Base-by-base conservation (phyloP, 2,888 invertebrate genomes). In the Brachylomia viminalis region DNA sequence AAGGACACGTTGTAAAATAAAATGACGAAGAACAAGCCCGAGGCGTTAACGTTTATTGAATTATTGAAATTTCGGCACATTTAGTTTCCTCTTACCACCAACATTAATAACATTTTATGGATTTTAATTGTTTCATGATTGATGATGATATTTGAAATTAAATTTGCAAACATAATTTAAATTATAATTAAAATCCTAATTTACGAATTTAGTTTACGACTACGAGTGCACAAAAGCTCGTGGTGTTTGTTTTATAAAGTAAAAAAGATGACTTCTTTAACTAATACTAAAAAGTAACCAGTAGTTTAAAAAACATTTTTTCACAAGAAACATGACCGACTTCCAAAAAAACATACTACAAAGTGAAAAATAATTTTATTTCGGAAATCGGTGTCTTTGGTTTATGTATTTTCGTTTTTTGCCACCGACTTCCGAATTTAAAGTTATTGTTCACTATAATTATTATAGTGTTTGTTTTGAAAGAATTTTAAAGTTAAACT, bases 91-190 rank as follows among this genome's bases (percentile, higher is more conserved):
- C 38, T 49, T 20, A 56, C n/a, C 47, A 30, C 54, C 68, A 62
- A 45, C 5, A 52, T 56, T 70, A 54, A 66, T 42, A 47, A 65
- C 69, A 64, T 61, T 61, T 7, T 67, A 62, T 33, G 0, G 13
- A 72, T 79, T 67, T 62, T 81, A 76, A 84, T 82, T 71, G 54
- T 75, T 78, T 56, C 33, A 49, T 86, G 79, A 86, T 86, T 84
- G 58, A 82, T 87, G 68, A 62, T 61, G 42, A 64, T 79, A 69
- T 74, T 74, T 75, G 59, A 58, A 27, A 66, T 78, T 73, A 54
- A 65, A 79, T 66, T 75, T 83, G 64, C 56, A 72, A 65, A 33
- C 58, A 54, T 27, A 27, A 65, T 59, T n/a, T 13, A 67, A 80
- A 64, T 52, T n/a, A 42, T 61, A 52, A 76, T 80, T 64, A 56